Evolutionary conservation across 1,140 invertebrate species (phyloP).

Genomic region (Gonioctena quinquepunctata): DNA sequence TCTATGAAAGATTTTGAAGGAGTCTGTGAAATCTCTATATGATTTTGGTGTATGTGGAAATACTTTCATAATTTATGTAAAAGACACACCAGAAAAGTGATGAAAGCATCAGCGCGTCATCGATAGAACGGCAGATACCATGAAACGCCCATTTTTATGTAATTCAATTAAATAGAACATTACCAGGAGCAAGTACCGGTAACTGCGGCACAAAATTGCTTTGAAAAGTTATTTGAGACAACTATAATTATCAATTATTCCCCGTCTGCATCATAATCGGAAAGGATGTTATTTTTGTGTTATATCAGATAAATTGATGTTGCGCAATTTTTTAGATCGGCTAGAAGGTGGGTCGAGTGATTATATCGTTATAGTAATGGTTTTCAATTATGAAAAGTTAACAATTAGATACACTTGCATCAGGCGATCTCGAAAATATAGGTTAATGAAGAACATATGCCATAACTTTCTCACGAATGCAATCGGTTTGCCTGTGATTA

Average conservation of each 20-base stretch:
- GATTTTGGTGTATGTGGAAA: too few species aligned
- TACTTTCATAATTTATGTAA: too few species aligned
- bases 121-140: neutral
- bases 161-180: neutral
- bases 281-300: neutral
- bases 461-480: too few species aligned
- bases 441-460: too few species aligned
- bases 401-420: neutral
- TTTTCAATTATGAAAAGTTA: neutral
- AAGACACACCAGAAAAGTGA: neutral
- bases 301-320: neutral
- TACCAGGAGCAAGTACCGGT: neutral
- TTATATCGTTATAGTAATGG: neutral
- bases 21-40: too few species aligned
- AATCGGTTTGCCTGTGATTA: too few species aligned
- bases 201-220: neutral
- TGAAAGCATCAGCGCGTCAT: neutral
- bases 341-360: neutral
- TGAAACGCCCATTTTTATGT: neutral
- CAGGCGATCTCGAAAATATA: too few species aligned
- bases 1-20: too few species aligned
- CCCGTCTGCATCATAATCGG: neutral
- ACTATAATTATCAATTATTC: neutral
- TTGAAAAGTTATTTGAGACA: neutral
- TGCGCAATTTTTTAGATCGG: neutral